Conservation (phyloP, 2,113 vertebrate genomes). For the Gopherus flavomarginatus region DNA sequence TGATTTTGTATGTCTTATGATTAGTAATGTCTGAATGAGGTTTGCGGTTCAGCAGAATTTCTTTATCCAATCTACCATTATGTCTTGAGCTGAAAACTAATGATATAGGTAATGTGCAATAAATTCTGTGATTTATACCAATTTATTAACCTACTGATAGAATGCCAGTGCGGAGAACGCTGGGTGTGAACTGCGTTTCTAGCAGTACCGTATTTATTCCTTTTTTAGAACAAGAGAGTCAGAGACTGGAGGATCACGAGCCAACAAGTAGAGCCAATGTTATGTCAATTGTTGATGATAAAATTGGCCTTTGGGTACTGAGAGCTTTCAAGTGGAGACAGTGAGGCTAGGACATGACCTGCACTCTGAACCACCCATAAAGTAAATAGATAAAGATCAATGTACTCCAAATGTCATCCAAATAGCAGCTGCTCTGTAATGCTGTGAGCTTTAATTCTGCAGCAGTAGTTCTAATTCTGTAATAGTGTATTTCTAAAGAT, state of each 20-base stretch:
- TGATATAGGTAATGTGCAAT: no score
- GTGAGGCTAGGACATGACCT: neutral
- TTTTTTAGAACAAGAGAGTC: neutral
- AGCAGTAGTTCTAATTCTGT: neutral
- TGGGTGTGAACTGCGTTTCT: accelerated
- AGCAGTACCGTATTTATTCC: accelerated
- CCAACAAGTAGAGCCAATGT: accelerated
- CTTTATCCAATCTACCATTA: neutral
- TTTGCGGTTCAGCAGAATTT: neutral
- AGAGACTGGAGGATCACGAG: accelerated
- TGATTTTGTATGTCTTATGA: neutral
- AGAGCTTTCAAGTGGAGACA: accelerated
- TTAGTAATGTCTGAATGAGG: neutral
- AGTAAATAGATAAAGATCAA: neutral
- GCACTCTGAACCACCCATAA: accelerated
- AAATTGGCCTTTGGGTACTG: neutral
- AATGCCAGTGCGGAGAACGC: neutral
- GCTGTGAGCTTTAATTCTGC: neutral
- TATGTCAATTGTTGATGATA: neutral
- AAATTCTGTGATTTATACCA: neutral
- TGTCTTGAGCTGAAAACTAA: neutral
- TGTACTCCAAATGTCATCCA: neutral
- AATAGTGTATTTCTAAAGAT: neutral
- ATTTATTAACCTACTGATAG: accelerated
- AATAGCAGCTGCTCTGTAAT: neutral